Conservation (phyloP, 2,888 invertebrate species). For the Temnothorax ravouxi region DNA sequence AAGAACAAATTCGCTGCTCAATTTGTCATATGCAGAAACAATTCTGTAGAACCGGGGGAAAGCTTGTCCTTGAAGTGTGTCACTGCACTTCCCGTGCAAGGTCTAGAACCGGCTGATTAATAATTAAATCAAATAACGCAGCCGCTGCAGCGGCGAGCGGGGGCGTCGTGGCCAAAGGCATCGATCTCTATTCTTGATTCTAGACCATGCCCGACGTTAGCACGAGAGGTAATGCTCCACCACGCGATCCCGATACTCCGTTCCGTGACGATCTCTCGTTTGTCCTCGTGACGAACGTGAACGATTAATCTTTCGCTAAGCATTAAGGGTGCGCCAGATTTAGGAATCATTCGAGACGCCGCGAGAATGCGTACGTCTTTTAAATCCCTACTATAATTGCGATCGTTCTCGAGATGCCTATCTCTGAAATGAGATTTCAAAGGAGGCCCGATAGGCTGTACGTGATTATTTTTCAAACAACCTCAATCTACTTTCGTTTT, state of each 20-base stretch:
- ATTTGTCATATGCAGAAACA: not conserved
- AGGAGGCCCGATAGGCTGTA: not conserved
- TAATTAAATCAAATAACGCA: slow-evolving; percentile 74
- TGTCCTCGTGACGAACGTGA: slow-evolving; percentile 12
- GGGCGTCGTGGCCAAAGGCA: slow-evolving; percentile 66
- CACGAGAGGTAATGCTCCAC: not conserved
- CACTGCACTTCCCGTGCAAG: slow-evolving; percentile 74
- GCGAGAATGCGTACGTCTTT: not conserved
- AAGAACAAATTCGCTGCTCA: not conserved
- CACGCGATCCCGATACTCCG: not conserved
- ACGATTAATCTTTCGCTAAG: slow-evolving; percentile 30
- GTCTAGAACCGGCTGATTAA: slow-evolving; percentile 73
- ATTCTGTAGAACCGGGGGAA: not conserved
- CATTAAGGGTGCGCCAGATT: slow-evolving; percentile 37
- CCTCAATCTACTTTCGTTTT: slow-evolving; percentile 1
- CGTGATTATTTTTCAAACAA: not conserved
- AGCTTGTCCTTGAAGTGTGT: slow-evolving; percentile 71
- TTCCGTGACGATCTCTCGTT: slow-evolving; percentile 41
- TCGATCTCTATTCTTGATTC: slow-evolving; percentile 77
- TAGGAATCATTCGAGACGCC: not conserved
- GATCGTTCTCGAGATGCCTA: not conserved
- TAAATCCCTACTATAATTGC: not conserved
- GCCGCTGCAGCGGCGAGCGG: slow-evolving; percentile 50
- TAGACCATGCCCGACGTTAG: slow-evolving; percentile 74
- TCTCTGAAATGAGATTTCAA: slow-evolving; percentile 22